Conservation (phyloP, 2,888 invertebrate genomes). For the Idaea aversata region DNA sequence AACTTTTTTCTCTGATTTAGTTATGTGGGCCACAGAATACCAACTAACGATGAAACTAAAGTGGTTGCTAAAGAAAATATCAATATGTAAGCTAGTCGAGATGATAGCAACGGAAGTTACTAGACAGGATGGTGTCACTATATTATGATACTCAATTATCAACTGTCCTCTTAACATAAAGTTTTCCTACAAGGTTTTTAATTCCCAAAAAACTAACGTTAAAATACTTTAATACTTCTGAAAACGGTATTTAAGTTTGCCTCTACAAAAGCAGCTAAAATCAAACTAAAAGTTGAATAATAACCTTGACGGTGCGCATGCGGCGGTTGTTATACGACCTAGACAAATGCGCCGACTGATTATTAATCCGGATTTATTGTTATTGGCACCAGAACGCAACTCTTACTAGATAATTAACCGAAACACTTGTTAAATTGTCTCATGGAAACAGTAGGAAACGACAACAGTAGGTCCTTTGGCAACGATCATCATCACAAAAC, state of each 20-base stretch:
- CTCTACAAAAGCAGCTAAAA: not conserved
- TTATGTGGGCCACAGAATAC: not conserved
- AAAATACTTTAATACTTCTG: not conserved
- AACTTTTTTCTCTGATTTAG: not conserved
- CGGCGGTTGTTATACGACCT: conserved; percentile 33
- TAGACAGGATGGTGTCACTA: not conserved
- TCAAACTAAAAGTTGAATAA: conserved; percentile 14
- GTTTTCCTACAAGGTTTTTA: not conserved
- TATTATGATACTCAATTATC: not conserved
- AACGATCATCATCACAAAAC: conserved; percentile 40
- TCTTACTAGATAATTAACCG: conserved; percentile 54
- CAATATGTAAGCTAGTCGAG: not conserved
- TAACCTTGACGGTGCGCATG: conserved; percentile 46
- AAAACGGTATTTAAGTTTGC: not conserved
- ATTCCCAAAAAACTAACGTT: not conserved
- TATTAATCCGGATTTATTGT: conserved; percentile 67
- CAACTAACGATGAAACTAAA: not conserved
- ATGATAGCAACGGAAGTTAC: not conserved
- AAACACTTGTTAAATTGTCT: conserved; percentile 64
- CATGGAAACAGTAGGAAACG: conserved; percentile 59
- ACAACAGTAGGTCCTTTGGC: conserved; percentile 67
- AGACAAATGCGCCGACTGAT: conserved; percentile 50
- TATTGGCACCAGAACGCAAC: conserved; percentile 61
- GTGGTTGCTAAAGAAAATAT: not conserved
- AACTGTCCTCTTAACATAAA: not conserved